phyloP scores from a whole-genome alignment of 2,113 vertebrate species.

The Scophthalmus maximus region DNA sequence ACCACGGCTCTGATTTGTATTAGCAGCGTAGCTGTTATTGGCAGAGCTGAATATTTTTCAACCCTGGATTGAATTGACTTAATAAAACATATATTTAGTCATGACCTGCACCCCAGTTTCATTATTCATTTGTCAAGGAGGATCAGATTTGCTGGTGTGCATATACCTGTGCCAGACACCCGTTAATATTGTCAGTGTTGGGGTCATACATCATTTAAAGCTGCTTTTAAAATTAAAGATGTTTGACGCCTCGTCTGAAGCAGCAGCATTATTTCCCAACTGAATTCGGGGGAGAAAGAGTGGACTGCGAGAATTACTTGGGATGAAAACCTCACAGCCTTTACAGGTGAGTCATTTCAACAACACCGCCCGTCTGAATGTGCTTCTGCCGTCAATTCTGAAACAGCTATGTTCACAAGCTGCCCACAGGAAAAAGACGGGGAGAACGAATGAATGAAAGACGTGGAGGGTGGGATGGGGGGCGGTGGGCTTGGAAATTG shows the following conservation, averaged over 20 bases:
- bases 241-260: conserved; percentile 28
- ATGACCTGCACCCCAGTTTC: conserved; percentile 42
- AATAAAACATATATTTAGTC: conserved; percentile 44
- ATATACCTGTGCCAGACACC: conserved; percentile 27
- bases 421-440: conserved; percentile 31
- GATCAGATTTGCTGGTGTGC: conserved; percentile 28
- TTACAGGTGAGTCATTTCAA: conserved; percentile 69
- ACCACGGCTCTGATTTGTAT: conserved; percentile 22
- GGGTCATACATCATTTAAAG: conserved; percentile 62
- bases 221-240: conserved; percentile 62
- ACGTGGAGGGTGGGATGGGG: conserved; percentile 24
- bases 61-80: conserved; percentile 17
- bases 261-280: neutral
- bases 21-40: neutral
- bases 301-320: conserved; percentile 20
- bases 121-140: conserved; percentile 56
- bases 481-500: conserved; percentile 47
- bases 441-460: conserved; percentile 60
- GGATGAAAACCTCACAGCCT: conserved; percentile 32
- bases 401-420: conserved; percentile 50
- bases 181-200: conserved; percentile 45
- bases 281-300: conserved; percentile 16
- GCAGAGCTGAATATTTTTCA: conserved; percentile 23
- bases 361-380: conserved; percentile 24
- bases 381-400: conserved; percentile 55